These are phyloP conservation scores for Hylia prasina DNA, from an alignment of 2,113 vertebrate species.

Conservation along the genomic window DNA sequence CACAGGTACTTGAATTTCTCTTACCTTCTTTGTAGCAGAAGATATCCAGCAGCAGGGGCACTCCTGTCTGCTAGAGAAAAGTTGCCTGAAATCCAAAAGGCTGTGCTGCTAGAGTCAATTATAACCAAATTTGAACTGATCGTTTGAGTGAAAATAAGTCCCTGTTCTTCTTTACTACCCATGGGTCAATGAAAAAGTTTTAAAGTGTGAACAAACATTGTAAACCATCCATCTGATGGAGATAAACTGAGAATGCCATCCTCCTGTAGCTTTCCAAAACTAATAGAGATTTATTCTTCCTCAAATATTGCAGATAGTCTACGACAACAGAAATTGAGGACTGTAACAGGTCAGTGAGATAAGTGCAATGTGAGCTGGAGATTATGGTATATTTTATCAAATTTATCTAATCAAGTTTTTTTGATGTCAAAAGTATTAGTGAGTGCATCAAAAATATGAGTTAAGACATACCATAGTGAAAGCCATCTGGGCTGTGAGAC, in stretches of 20 bases:
- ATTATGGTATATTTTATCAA: background rate
- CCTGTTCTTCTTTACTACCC: background rate
- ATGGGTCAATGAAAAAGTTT: background rate
- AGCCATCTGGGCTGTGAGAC: background rate
- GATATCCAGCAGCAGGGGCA: background rate
- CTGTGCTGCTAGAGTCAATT: background rate
- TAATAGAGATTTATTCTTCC: background rate
- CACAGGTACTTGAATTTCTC: background rate
- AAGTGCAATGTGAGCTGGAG: background rate
- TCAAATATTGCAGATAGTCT: background rate
- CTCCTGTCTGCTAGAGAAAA: background rate
- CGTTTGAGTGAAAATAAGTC: background rate
- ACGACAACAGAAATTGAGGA: background rate
- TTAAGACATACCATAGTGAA: background rate
- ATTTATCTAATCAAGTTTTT: background rate
- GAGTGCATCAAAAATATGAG: background rate
- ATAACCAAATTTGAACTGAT: background rate
- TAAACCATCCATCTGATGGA: background rate
- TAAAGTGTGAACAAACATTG: background rate
- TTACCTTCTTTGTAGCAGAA: background rate
- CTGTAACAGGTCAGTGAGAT: background rate
- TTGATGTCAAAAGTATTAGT: background rate
- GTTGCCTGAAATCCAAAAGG: background rate
- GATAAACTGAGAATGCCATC: background rate
- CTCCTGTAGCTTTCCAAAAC: background rate